A percentile compares a stretch with the other conserved stretches of the same genome.
Evolutionary conservation across 2,888 invertebrate genomes (phyloP).

Genomic region (Drosophila acutilabella): DNA sequence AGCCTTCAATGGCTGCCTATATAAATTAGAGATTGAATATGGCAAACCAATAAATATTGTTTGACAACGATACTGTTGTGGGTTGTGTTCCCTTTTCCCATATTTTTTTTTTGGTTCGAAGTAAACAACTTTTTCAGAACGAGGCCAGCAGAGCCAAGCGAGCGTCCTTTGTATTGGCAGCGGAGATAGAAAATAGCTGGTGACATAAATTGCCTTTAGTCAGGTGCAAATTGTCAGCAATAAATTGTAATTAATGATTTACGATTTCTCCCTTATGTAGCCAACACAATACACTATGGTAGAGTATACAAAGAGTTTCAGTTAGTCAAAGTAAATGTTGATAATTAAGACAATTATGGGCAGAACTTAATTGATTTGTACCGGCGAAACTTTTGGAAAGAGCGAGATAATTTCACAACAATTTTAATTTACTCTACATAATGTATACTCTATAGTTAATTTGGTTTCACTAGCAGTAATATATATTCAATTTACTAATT

Average conservation of each 20-base stretch:
- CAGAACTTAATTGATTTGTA: too few relatives aligned
- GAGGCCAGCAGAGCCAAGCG: constrained; percentile 6
- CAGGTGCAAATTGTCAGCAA: constrained; percentile 76
- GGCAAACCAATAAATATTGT: constrained; percentile 62
- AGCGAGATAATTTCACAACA: too few relatives aligned
- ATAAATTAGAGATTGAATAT: constrained; percentile 39
- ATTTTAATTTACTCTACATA: too few relatives aligned
- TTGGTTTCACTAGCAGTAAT: too few relatives aligned
- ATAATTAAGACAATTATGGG: neutral
- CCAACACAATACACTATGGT: constrained; percentile 25
- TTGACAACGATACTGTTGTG: constrained; percentile 55
- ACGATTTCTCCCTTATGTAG: constrained; percentile 30
- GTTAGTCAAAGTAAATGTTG: neutral
- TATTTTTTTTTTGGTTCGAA: constrained; percentile 21
- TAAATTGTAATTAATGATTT: constrained; percentile 80
- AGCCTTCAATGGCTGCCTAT: constrained; percentile 25
- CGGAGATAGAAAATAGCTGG: constrained; percentile 49
- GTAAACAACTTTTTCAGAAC: constrained; percentile 63
- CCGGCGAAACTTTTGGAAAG: too few relatives aligned
- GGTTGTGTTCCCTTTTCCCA: constrained; percentile 16
- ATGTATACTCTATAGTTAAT: too few relatives aligned
- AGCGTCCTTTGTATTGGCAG: constrained; percentile 28
- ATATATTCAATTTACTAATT: too few relatives aligned
- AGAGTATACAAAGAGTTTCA: neutral
- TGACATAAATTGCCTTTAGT: constrained; percentile 72